These are phyloP conservation scores for Anser cygnoides DNA, from an alignment of 2,113 vertebrate genomes.

Conservation along the genomic window DNA sequence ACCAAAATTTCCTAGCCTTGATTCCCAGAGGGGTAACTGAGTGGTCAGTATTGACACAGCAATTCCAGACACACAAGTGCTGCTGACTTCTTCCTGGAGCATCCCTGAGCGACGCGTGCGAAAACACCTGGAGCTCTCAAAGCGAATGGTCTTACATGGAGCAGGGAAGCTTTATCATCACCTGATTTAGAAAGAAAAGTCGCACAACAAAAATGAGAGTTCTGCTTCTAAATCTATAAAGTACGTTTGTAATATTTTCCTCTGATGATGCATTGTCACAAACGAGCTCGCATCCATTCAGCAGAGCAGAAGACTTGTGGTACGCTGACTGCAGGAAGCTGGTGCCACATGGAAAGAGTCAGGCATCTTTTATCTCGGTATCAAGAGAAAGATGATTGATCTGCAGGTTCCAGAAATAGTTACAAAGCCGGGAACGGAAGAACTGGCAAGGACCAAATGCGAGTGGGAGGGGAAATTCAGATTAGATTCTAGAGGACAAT, in stretches of 20 bases:
- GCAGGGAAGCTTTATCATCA: background rate
- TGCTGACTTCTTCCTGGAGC: background rate
- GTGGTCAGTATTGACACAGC: background rate
- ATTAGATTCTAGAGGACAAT: slow-evolving; percentile 65
- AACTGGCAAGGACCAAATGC: background rate
- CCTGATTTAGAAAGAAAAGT: background rate
- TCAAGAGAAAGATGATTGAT: slow-evolving; percentile 43
- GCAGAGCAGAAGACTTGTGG: background rate
- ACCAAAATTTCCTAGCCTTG: background rate
- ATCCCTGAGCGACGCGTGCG: background rate
- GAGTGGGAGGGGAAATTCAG: slow-evolving; percentile 57
- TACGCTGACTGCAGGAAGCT: background rate
- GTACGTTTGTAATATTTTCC: rapidly evolving
- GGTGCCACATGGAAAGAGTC: background rate
- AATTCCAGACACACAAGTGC: background rate
- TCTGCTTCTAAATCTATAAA: background rate
- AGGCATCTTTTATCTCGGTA: slow-evolving; percentile 27
- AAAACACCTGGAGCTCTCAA: background rate
- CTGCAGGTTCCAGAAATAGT: slow-evolving; percentile 47
- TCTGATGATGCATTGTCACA: background rate
- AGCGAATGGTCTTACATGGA: rapidly evolving
- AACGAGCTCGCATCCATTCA: background rate
- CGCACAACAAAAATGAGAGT: rapidly evolving
- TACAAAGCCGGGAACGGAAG: slow-evolving; percentile 54
- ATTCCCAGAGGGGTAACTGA: background rate